Conservation (phyloP, 2,888 invertebrate species). For the Lutraria lutraria region DNA sequence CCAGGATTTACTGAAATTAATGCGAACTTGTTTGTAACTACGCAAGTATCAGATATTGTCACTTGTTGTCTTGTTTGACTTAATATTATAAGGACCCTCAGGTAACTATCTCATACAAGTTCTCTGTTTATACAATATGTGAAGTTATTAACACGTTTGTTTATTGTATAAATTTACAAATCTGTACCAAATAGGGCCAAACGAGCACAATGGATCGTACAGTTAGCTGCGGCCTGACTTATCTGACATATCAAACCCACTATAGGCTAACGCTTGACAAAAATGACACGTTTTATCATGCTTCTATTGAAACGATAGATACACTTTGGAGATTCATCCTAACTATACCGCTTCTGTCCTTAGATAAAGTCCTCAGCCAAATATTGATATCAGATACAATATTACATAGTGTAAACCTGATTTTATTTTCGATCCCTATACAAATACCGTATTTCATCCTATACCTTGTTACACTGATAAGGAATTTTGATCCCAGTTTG, state of each 20-base stretch:
- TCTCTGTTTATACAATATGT: neutral
- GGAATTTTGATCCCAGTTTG: neutral
- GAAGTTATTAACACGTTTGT: neutral
- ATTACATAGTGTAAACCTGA: neutral
- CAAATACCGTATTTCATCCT: neutral
- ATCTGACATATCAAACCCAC: neutral
- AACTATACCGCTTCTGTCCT: neutral
- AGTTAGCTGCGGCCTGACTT: neutral
- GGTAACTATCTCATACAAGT: neutral
- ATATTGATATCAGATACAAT: neutral
- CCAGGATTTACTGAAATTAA: too few relatives aligned
- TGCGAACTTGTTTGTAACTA: too few relatives aligned
- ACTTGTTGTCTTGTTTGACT: neutral
- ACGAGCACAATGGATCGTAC: neutral
- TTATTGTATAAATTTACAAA: neutral
- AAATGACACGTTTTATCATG: neutral
- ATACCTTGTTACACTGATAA: neutral
- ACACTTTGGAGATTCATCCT: neutral
- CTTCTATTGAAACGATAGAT: neutral
- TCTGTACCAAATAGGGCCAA: neutral
- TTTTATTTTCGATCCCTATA: neutral
- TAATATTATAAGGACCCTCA: neutral
- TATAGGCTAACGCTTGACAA: neutral
- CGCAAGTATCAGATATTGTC: too few relatives aligned
- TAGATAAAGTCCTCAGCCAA: neutral